A percentile compares a stretch with the other conserved stretches of the same genome.
Evolutionary conservation across 1,140 invertebrate species (phyloP).

Genomic region (Drosophila parvula): DNA sequence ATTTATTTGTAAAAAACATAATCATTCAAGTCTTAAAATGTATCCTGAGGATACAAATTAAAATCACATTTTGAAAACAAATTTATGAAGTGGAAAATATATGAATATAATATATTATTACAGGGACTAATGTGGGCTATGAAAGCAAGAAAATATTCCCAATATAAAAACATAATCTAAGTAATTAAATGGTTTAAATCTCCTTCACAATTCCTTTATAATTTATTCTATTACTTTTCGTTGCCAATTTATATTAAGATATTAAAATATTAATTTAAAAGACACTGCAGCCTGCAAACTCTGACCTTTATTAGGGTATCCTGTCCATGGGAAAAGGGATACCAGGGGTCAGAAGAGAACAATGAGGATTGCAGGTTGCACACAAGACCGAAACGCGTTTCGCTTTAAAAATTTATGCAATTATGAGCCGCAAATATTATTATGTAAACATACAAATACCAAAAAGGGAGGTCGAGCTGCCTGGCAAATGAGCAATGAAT

Average conservation of each 20-base stretch:
- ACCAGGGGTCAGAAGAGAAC: conserved; percentile 37
- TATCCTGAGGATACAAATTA: too few relatives aligned
- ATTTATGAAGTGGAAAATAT: too few relatives aligned
- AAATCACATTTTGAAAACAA: too few relatives aligned
- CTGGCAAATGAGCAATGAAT: conserved; percentile 58
- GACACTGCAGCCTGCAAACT: background rate
- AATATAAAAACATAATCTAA: too few relatives aligned
- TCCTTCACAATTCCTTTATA: background rate
- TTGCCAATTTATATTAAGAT: background rate
- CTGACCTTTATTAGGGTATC: conserved; percentile 15
- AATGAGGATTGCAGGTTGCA: conserved; percentile 34
- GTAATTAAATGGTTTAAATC: too few relatives aligned
- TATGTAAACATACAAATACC: conserved; percentile 80
- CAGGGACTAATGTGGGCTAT: too few relatives aligned
- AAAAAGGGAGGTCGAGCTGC: conserved; percentile 3
- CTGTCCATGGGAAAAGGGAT: conserved; percentile 19
- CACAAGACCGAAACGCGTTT: conserved; percentile 60
- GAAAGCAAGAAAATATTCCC: too few relatives aligned
- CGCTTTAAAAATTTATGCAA: conserved; percentile 82
- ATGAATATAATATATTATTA: too few relatives aligned
- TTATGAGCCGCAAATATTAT: conserved; percentile 82
- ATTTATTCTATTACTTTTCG: too few relatives aligned
- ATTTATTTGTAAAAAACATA: background rate
- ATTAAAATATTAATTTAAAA: background rate
- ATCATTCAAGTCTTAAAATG: background rate